Evolutionary conservation across 2,888 invertebrate genomes (phyloP), one percentile per base, ranked within the genome.

Genomic region (Aphodius granarius): DNA sequence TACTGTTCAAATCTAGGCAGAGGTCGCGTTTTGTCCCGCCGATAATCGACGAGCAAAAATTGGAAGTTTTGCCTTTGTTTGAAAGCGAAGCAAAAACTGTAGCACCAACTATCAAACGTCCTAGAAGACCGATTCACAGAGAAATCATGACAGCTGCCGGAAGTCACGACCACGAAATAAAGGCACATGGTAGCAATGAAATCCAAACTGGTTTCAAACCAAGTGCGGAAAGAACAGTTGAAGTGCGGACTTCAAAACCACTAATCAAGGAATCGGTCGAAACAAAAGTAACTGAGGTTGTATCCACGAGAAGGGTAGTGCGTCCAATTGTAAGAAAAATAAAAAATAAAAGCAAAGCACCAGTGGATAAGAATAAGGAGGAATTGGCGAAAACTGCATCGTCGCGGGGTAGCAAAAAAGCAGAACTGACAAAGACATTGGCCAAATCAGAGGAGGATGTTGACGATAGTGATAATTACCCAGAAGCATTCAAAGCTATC

Each of bases 401-500:
- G 66, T 77, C 79, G 66, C 79, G 83, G 78, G 81, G 81, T 74
- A 20, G 75, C 78, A 84, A 83, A 78, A 83, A 83, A 74, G 76
- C 83, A 21, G 82, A 85, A 71, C 72, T 82, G 13, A 80, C 83
- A 78, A 74, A 80, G 75, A 75, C 6, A 15, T 66, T 62, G 73
- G 63, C 66, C 75, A 75, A 63, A 77, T 75, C 76, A 43, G 89
- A 89, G 78, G 91, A 92, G 82, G 89, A 91, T 76, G 87, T 88
- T 64, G 91, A 89, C 78, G 91, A 92, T 79, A 80, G 84, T 1
- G 91, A 91, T 82, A 92, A 92, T 81, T 92, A 92, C 85, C 92
- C 92, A 17, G 91, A 89, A 82, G 90, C 89, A 82, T 92, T 91
- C 83, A 92, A 92, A 83, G 90, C 91, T n/a, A 85, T 92, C 73